These are phyloP conservation scores for Cactoblastis cactorum DNA, from an alignment of 2,888 invertebrate species.

Conservation along the genomic window DNA sequence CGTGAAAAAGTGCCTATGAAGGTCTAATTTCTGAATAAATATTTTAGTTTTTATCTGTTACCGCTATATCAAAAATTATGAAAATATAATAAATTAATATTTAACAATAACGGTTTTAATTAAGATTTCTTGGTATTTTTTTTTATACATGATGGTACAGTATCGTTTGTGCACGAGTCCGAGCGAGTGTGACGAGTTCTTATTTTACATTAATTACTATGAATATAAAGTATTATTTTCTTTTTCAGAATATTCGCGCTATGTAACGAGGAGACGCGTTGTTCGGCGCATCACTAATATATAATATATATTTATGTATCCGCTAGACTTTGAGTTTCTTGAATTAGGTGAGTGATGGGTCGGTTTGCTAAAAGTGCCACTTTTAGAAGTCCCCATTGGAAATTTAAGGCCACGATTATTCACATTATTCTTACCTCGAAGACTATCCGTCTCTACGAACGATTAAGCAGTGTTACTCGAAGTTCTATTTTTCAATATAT, in stretches of 20 bases:
- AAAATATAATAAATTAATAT: no score
- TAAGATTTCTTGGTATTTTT: no score
- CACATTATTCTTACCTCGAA: background rate
- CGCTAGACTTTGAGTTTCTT: slow-evolving; percentile 15
- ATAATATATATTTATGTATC: slow-evolving; percentile 1
- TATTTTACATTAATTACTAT: background rate
- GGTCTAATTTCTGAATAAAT: no score
- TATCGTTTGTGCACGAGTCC: no score
- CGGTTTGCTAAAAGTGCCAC: slow-evolving; percentile 45
- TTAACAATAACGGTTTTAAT: no score
- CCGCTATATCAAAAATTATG: no score
- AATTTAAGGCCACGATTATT: background rate
- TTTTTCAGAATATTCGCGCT: slow-evolving; percentile 61
- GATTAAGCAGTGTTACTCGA: slow-evolving; percentile 4
- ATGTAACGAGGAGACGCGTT: slow-evolving; percentile 34
- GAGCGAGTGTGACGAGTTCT: no score
- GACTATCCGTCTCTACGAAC: slow-evolving; percentile 11
- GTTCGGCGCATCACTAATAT: slow-evolving; percentile 3
- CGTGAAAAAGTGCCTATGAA: no score
- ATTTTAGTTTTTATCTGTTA: no score
- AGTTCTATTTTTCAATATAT: slow-evolving; percentile 10
- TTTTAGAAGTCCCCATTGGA: slow-evolving; percentile 31
- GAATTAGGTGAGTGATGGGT: slow-evolving; percentile 29
- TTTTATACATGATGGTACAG: no score
- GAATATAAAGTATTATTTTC: slow-evolving; percentile 18